Evolutionary conservation across 2,888 invertebrate genomes (phyloP).

Genomic region (Sinelater perroti): DNA sequence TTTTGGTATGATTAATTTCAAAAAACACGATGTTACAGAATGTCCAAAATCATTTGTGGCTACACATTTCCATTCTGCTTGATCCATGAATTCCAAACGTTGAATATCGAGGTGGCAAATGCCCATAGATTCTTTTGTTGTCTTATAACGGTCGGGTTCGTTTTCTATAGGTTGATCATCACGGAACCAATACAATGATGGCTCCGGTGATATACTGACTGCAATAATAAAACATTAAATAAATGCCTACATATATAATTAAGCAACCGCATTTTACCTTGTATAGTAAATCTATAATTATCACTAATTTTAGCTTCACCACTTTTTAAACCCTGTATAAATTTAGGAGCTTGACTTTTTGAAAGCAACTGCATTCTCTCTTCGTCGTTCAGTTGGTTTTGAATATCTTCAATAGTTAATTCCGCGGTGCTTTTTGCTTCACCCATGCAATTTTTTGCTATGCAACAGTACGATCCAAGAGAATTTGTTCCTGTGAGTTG

Average conservation of each 20-base stretch:
- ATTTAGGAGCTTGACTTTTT: conserved; percentile 84
- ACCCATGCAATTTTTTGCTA: conserved; percentile 91
- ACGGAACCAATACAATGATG: conserved; percentile 86
- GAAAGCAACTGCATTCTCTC: conserved; percentile 79
- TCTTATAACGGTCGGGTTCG: conserved; percentile 71
- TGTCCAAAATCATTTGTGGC: conserved; percentile 90
- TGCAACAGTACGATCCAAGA: conserved; percentile 87
- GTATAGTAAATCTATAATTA: conserved; percentile 79
- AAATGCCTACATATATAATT: background rate
- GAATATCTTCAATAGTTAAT: conserved; percentile 88
- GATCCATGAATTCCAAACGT: conserved; percentile 81
- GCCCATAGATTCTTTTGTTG: conserved; percentile 75
- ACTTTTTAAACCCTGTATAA: conserved; percentile 82
- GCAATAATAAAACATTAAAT: conserved; percentile 42
- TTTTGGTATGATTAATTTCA: conserved; percentile 84
- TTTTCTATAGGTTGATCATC: conserved; percentile 82
- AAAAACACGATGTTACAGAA: conserved; percentile 85
- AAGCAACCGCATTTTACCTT: no score
- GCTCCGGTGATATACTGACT: conserved; percentile 83
- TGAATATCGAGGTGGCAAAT: conserved; percentile 77
- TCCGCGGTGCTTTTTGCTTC: conserved; percentile 87
- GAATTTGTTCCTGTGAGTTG: conserved; percentile 91
- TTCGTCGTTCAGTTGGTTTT: conserved; percentile 87
- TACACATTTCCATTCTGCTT: conserved; percentile 92
- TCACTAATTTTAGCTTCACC: conserved; percentile 85